These are phyloP conservation scores for Zhengitettix transpicula DNA, from an alignment of 2,888 invertebrate species.

Conservation along the genomic window DNA sequence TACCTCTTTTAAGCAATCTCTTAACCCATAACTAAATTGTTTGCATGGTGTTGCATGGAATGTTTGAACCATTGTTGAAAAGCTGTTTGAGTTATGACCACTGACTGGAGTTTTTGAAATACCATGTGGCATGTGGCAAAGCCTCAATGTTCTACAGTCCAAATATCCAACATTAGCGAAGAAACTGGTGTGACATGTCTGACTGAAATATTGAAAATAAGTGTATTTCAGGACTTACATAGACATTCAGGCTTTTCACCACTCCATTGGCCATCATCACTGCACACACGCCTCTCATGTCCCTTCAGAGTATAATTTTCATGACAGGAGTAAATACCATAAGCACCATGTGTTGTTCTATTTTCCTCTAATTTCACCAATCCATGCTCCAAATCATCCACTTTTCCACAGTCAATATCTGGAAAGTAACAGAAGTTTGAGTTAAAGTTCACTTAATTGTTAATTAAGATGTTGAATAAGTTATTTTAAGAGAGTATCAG, in stretches of 20 bases:
- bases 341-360: slow-evolving; percentile 63
- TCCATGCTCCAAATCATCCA: slow-evolving; percentile 53
- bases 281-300: slow-evolving; percentile 50
- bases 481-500: too few species aligned
- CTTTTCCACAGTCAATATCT: slow-evolving; percentile 68
- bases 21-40: too few species aligned
- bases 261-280: slow-evolving; percentile 57
- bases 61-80: not conserved
- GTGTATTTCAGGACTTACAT: slow-evolving; percentile 27
- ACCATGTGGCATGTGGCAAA: too few species aligned
- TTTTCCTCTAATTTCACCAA: slow-evolving; percentile 45
- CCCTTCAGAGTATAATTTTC: slow-evolving; percentile 77
- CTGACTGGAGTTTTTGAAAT: too few species aligned
- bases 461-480: too few species aligned
- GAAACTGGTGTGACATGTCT: too few species aligned
- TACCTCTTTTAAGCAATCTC: too few species aligned
- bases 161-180: too few species aligned
- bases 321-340: slow-evolving; percentile 59
- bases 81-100: not conserved
- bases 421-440: slow-evolving; percentile 16
- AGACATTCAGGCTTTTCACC: slow-evolving; percentile 65
- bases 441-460: too few species aligned
- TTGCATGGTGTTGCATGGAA: too few species aligned
- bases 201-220: not conserved
- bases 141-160: too few species aligned